Conservation (phyloP, 2,797 vertebrate genomes). For the Tokudaia muenninki region DNA sequence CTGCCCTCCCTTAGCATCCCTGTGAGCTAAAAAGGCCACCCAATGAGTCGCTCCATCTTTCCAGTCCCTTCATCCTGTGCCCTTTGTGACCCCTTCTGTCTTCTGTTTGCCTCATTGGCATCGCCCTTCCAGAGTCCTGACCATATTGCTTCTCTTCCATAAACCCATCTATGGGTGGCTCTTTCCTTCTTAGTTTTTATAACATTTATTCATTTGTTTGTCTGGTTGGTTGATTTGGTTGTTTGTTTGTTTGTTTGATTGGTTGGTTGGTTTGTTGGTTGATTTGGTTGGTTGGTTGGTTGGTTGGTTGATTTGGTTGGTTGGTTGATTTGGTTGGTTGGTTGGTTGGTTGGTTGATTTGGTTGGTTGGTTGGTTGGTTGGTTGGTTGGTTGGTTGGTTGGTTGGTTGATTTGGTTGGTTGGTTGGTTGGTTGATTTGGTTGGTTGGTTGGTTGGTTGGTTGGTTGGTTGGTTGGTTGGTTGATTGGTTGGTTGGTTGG, state of each 20-base stretch:
- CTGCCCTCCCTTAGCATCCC: not conserved
- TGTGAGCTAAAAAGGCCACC: not conserved
- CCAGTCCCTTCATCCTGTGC: not conserved
- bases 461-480: no score
- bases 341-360: not conserved
- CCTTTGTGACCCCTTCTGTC: slow-evolving; percentile 1
- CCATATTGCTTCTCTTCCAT: not conserved
- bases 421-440: not conserved
- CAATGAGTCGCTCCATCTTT: not conserved
- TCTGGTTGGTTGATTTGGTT: not conserved
- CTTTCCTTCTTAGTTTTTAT: not conserved
- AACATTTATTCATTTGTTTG: not conserved
- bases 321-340: not conserved
- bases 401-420: no score
- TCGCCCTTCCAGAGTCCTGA: not conserved
- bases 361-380: not conserved
- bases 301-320: not conserved
- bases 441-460: not conserved
- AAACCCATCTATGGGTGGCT: not conserved
- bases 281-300: not conserved
- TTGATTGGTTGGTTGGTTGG: no score
- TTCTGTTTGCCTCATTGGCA: not conserved
- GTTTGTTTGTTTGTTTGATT: not conserved
- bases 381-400: not conserved
- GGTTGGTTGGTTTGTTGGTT: no score